Evolutionary conservation across 2,113 vertebrate species (phyloP).

Genomic region (Brienomyrus longianalis): DNA sequence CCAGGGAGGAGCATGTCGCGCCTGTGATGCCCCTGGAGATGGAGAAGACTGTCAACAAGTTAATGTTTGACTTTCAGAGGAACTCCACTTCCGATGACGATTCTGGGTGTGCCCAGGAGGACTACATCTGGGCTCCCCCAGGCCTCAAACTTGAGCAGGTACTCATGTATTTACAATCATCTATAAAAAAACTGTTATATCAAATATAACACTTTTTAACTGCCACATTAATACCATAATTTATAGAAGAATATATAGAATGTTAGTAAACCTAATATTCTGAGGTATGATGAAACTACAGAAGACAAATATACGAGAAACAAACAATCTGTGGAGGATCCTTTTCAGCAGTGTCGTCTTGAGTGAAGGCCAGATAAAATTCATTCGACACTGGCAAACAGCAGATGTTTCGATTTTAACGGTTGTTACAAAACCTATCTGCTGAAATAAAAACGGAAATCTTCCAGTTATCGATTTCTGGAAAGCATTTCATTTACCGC

Average conservation of each 20-base stretch:
- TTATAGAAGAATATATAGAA: neutral
- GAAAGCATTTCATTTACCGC: neutral
- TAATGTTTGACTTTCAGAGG: conserved; percentile 99
- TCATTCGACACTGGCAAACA: neutral
- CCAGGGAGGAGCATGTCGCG: conserved; percentile 82
- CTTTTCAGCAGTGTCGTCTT: neutral
- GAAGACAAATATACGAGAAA: neutral
- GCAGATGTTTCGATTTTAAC: neutral
- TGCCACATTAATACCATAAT: neutral
- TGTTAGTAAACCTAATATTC: neutral
- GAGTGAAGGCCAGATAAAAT: neutral
- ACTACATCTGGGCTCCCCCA: conserved; percentile 90
- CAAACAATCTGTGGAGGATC: neutral
- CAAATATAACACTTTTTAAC: neutral
- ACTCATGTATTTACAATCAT: conserved; percentile 21
- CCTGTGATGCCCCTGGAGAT: conserved; percentile 95
- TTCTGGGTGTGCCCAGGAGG: conserved; percentile 91
- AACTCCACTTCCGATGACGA: conserved; percentile 95
- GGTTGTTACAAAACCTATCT: neutral
- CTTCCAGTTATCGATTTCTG: neutral
- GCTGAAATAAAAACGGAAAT: neutral
- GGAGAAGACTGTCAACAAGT: conserved; percentile 96
- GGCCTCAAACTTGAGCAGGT: conserved; percentile 96
- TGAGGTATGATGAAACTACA: neutral
- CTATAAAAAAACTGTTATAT: no score